Base-by-base conservation (phyloP, 2,797 vertebrate species). In the Nothura maculosa region DNA sequence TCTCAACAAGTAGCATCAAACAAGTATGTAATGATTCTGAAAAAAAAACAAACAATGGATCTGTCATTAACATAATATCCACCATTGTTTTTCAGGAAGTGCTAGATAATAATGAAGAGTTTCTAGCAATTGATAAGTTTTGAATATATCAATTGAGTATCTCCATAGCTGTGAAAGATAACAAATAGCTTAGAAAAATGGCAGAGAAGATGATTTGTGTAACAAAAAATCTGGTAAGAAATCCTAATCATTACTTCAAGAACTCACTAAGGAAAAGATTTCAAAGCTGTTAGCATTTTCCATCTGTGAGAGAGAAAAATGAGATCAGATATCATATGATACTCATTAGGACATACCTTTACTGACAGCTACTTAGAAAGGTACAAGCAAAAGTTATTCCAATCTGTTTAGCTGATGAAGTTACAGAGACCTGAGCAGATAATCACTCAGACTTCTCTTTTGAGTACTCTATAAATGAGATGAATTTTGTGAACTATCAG, bases 401-500 rank as follows among this genome's bases (percentile, higher is more conserved):
- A 64, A 54, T 85, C 81, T 70, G 9, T 82, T 85, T 90, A 74
- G 83, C 54, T 68, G 88, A 90, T 73, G 70, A 94, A 94, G 54
- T 61, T 85, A 27, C 52, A 89, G 61, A 67, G 14, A 61, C 30
- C 10, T 67, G 52, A 93, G 40, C 11, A 85, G 64, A 90, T 92
- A 87, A 90, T 82, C 81, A 90, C 79, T 81, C 70, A 74, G 8
- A 20, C 32, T 85, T 82, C 57, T 79, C 32, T 92, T 85, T 52
- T 82, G 45, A 24, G 16, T 82, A 62, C 20, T 55, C 27, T 69
- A 81, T 21, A 60, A 90, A 8, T 47, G 63, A 73, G 50, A 86
- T 14, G 69, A 83, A 80, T 88, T 84, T 90, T 74, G 8, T 89
- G 89, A 48, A 72, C 74, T 28, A 64, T 12, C 7, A 68, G 81